Base-by-base conservation (phyloP, 2,888 invertebrate genomes). In the Abscondita cerata region DNA sequence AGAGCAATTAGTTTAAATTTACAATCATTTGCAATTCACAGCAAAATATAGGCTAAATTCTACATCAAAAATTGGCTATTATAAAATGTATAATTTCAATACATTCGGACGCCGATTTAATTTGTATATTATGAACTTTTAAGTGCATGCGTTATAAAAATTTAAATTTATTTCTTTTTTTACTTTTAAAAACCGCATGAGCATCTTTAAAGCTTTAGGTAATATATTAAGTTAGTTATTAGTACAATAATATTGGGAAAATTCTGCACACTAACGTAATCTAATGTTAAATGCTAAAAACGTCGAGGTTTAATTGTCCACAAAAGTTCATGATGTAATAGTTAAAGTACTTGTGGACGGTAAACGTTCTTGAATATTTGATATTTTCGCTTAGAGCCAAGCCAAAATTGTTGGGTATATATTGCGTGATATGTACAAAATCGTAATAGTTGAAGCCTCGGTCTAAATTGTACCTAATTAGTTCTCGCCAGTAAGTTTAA, bases 1-100 rank as follows among this genome's bases (percentile, higher is more conserved):
- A 50, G 25, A 41, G 11, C 40, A 52, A 52, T n/a, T n/a, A n/a
- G n/a, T n/a, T n/a, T n/a, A n/a, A n/a, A n/a, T 38, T 11, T 41
- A 19, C 20, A 18, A 38, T 41, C 25, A 40, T 16, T 47, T 52
- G 8, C 20, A 15, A 20, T 52, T 38, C 20, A 52, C 52, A 52
- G 52, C 52, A 38, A 52, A 47, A 52, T 52, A 19, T 38, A 38
- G 51, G 16, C 44, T 48, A 31, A 48, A 25, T 25, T 31, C 33
- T 33, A 31, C 12, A 48, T 33, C 48, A 25, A 48, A 48, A 31
- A 48, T 31, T 48, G 25, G 48, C 25, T 48, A 25, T 25, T 25
- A 12, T 13, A 19, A 13, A 19, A 47, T n/a, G 16, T 16, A 47
- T 47, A 15, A 12, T 20, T n/a, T n/a, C 12, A 25, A 13, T 6